Base-by-base conservation (phyloP, 2,888 invertebrate genomes). In the Melanostoma scalare region DNA sequence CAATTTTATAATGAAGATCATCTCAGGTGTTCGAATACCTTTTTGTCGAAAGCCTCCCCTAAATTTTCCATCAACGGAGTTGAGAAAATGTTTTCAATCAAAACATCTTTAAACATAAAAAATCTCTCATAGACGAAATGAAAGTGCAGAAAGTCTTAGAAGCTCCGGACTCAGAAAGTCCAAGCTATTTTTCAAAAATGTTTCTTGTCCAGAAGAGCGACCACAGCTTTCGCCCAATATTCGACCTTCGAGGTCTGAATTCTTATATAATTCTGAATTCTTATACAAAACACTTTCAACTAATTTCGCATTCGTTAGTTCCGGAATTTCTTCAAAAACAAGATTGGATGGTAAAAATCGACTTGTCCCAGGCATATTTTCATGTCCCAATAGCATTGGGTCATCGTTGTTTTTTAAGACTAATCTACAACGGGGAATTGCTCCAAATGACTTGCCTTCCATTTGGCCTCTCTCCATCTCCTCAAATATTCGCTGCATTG, bases 281-380 rank as follows among this genome's bases (percentile, higher is more conserved):
- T n/a, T n/a, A 50, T 8, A 58, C 48, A 20, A 72, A 44, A 10
- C 48, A 65, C 42, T 74, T 74, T 30, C 56, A 40, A 35, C 33
- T 65, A 52, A 67, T 74, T 44, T 67, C 58, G 4, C 67, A 52
- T 20, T 56, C 67, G 8, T 40, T 38, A 42, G 65, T 67, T 4
- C 60, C 60, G 30, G 75, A 75, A 6, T 76, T 76, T 69, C 61
- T 65, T 3, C 74, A 74, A 36, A 48, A 35, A 44, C 30, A 30
- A 4, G 58, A 74, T 10, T 74, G 65, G 65, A 73, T 56, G 48
- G 30, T 72, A 9, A 73, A 65, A n/a, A 65, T 73, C 38, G 73
- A 73, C 40, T 20, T 74, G 30, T 63, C 72, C 40, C 68, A 68
- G 30, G 48, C 68, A 9, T 74, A 65, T n/a, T 74, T 74, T 5